These are phyloP conservation scores for Parnassius apollo DNA, from an alignment of 2,888 invertebrate genomes.

Conservation along the genomic window DNA sequence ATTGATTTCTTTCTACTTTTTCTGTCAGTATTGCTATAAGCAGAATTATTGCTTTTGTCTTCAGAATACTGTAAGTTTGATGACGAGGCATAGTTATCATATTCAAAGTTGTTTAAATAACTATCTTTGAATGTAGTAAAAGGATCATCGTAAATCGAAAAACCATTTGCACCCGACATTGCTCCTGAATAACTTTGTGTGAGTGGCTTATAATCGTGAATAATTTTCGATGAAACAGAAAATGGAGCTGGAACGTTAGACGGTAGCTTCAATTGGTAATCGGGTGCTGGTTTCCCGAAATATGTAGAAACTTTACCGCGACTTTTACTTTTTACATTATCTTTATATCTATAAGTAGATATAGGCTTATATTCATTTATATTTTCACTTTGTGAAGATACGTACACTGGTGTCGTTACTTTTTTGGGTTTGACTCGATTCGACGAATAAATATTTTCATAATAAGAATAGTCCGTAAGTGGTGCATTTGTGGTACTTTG, in stretches of 20 bases:
- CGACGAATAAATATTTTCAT: conserved; percentile 62
- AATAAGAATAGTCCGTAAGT: conserved; percentile 61
- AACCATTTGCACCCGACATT: conserved; percentile 38
- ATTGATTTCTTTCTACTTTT: conserved; percentile 67
- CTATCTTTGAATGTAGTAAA: conserved; percentile 55
- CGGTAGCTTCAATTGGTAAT: conserved; percentile 46
- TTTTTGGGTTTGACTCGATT: conserved; percentile 46
- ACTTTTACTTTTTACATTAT: conserved; percentile 47
- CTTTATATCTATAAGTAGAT: conserved; percentile 55
- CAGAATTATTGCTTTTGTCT: conserved; percentile 46
- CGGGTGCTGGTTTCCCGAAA: conserved; percentile 47
- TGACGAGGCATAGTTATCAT: conserved; percentile 62
- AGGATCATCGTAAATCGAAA: conserved; percentile 56
- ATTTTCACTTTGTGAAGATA: conserved; percentile 41
- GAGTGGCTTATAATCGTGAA: conserved; percentile 59
- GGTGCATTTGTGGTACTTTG: conserved; percentile 52
- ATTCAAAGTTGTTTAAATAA: conserved; percentile 60
- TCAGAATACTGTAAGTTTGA: conserved; percentile 55
- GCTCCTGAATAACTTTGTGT: conserved; percentile 48
- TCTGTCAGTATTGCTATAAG: conserved; percentile 40
- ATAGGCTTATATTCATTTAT: conserved; percentile 54
- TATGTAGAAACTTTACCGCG: conserved; percentile 43
- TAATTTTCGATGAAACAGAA: conserved; percentile 59
- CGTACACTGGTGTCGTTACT: conserved; percentile 39
- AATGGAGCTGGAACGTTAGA: conserved; percentile 56